Evolutionary conservation across 2,113 vertebrate genomes (phyloP), one percentile per base, ranked within the genome.

Genomic region (Oreochromis spilurus): DNA sequence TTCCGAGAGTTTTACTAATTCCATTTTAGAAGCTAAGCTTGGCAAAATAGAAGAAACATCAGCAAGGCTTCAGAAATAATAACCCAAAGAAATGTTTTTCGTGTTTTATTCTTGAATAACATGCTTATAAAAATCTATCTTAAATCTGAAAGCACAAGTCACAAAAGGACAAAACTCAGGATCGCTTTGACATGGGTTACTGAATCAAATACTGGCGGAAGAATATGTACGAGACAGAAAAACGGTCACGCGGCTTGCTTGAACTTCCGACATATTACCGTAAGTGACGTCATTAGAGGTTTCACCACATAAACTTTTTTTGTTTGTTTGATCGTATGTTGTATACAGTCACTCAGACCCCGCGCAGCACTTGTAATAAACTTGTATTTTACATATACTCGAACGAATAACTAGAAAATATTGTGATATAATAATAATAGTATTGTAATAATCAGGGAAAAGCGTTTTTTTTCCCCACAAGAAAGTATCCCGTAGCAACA

Each of bases 261-360:
- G 16, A 2, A 43, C 82, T 88, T 90, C 82, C 84, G 81, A 6
- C 19, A 3, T 45, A n/a, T 92, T 89, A 93, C 93, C 4, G 86
- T 78, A 93, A 94, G 13, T 95, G 80, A 94, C 93, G 94, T 95
- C 84, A 95, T 10, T 57, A 29, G 13, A 45, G 13, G 19, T 13
- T 45, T 75, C 24, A 1, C 6, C 43, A 75, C 6, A 7, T 75
- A 31, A 19, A 50, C 45, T 11, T 72, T 70, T 24, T 45, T 55
- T 72, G n/a, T 72, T 45, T 45, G 60, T 65, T 38, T 38, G 60
- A 38, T 36, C n/a, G 36, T 38, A 24, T 43, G 34, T 24, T 24
- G n/a, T 43, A 21, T 24, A 38, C 19, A 24, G n/a, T 72, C 21
- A 43, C 13, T 8, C 65, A 43, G 8, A 45, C 38, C 38, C 38